Percentiles rank a stretch among this genome's conserved stretches.
phyloP scores from a whole-genome alignment of 2,797 vertebrate species.

The Sebastes variabilis region DNA sequence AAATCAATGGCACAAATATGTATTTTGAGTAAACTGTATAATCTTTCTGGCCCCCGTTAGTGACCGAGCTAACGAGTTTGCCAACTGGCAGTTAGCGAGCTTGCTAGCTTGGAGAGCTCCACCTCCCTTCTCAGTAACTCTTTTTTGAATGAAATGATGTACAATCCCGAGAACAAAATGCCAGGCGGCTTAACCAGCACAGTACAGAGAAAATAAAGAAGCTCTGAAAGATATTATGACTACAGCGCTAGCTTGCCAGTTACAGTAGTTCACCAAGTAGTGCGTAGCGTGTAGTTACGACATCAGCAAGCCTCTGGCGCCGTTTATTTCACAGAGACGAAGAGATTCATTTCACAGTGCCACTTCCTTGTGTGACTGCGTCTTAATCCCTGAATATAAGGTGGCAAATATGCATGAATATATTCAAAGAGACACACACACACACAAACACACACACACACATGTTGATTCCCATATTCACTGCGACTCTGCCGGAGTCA shows the following conservation, averaged over 20 bases:
- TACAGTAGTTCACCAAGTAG: neutral
- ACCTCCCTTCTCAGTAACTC: neutral
- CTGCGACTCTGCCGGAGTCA: conserved; percentile 42
- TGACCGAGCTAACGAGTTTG: neutral
- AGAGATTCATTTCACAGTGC: neutral
- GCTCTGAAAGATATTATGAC: neutral
- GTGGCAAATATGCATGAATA: conserved; percentile 20
- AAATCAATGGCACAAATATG: neutral
- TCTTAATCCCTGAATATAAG: neutral
- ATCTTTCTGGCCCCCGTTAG: neutral
- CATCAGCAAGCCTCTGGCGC: neutral
- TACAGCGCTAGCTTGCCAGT: neutral
- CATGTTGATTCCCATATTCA: conserved; percentile 45
- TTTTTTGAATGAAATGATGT: neutral
- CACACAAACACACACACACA: neutral
- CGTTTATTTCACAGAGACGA: neutral
- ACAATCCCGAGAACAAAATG: neutral
- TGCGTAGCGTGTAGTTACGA: neutral
- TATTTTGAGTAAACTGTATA: neutral
- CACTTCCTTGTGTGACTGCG: neutral
- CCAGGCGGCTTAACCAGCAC: neutral
- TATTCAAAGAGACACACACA: neutral
- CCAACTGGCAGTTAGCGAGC: neutral
- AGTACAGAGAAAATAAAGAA: neutral
- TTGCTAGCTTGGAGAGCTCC: neutral